Evolutionary conservation across 2,888 invertebrate species (phyloP), one percentile per base, ranked within the genome.

Genomic region (Nomada goodeniana): DNA sequence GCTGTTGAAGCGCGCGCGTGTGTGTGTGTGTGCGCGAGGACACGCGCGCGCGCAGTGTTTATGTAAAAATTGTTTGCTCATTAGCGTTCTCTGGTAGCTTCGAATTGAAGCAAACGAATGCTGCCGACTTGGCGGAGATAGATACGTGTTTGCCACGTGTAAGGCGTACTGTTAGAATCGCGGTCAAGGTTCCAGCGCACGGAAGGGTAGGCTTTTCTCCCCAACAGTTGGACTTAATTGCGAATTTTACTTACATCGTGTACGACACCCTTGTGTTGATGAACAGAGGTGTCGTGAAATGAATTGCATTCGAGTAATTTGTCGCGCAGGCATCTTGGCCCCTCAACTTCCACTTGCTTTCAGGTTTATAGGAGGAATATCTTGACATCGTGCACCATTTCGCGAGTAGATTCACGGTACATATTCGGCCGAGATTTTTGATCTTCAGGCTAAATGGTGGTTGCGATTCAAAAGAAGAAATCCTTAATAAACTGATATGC

Each of bases 161-260:
- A 15, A 15, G 26, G 42, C 29, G 72, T 29, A 65, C n/a, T 13
- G 59, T 36, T 1, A 61, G 60, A 55, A 68, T 68, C 23, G 67
- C 61, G 76, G 67, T 57, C 67, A 76, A 67, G 78, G 75, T 79
- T 53, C 36, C 68, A 59, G 36, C 68, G 11, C 44, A 59, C 47
- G 64, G 36, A 81, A 36, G 55, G 53, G 57, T 42, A 29, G 60
- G 63, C 57, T 60, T 81, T 68, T 72, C 64, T n/a, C 15, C 7
- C 36, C 44, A 59, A 42, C 63, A 63, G 59, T 42, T 50, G 23
- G 36, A 65, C 26, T 72, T 65, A 72, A 76, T 71, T 76, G 50
- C 76, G 53, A 69, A 69, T 68, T 75, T 68, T 71, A 64, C 55
- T 18, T 57, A 71, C 55, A 18, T 20, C 70, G 59, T 15, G 63